Percentiles rank a stretch among this genome's conserved stretches.
Evolutionary conservation across 2,888 invertebrate species (phyloP).

Genomic region (Drosophila antonietae): DNA sequence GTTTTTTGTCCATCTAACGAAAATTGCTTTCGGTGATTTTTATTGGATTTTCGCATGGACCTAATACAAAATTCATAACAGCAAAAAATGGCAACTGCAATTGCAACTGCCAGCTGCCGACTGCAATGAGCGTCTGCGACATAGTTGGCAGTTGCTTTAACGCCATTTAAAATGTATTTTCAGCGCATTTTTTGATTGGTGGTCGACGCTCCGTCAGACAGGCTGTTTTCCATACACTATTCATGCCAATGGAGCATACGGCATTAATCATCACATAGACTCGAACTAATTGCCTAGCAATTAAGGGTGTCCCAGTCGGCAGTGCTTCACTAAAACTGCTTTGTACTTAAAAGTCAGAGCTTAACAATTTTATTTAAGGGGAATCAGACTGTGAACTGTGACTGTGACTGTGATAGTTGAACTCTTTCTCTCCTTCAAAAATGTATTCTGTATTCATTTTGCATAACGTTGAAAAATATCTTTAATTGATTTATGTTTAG

Average conservation of each 20-base stretch:
- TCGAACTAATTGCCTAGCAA: neutral
- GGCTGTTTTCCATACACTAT: conserved; percentile 39
- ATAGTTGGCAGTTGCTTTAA: conserved; percentile 31
- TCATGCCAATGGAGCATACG: neutral
- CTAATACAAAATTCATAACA: conserved; percentile 77
- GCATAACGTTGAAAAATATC: too few species aligned
- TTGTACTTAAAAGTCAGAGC: too few species aligned
- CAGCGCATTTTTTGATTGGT: conserved; percentile 61
- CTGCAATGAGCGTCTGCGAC: conserved; percentile 13
- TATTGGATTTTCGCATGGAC: conserved; percentile 74
- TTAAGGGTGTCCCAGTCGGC: neutral
- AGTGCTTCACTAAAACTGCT: too few species aligned
- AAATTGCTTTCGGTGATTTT: conserved; percentile 78
- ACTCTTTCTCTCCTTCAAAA: too few species aligned
- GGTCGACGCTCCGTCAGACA: conserved; percentile 49
- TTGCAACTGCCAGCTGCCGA: conserved; percentile 19
- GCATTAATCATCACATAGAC: neutral
- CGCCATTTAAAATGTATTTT: conserved; percentile 54
- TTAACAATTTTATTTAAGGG: too few species aligned
- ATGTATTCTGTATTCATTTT: too few species aligned
- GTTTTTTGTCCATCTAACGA: conserved; percentile 41
- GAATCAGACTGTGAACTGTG: too few species aligned
- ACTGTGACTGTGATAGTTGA: too few species aligned
- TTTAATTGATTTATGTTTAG: too few species aligned
- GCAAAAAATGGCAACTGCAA: conserved; percentile 46